phyloP scores from a whole-genome alignment of 2,113 vertebrate genomes.

The Accipiter cooperii region DNA sequence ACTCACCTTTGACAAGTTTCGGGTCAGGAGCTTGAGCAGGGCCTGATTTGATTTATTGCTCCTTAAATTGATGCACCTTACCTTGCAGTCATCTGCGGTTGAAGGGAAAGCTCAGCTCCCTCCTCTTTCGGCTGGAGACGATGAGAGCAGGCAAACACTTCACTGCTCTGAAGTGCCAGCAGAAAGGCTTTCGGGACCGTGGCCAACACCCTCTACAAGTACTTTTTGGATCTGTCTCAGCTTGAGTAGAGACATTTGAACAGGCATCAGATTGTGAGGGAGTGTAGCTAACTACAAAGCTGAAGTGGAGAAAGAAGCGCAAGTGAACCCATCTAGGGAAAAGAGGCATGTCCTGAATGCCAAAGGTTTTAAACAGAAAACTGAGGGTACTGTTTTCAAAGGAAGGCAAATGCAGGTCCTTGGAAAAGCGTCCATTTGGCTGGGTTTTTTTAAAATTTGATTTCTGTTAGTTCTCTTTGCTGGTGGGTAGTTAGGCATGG shows the following conservation, averaged over 20 bases:
- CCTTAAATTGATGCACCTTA: neutral
- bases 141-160: constrained; percentile 23
- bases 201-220: constrained; percentile 30
- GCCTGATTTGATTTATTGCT: neutral
- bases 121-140: neutral
- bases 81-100: neutral
- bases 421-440: neutral
- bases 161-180: neutral
- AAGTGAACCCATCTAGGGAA: neutral
- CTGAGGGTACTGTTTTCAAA: neutral
- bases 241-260: neutral
- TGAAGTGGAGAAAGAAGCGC: constrained; percentile 5
- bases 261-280: neutral
- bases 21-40: neutral
- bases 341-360: neutral
- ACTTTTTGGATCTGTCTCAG: neutral
- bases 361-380: neutral
- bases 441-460: rapidly evolving
- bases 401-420: neutral
- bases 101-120: neutral
- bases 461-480: neutral
- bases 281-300: neutral
- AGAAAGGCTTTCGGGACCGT: neutral
- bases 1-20: neutral
- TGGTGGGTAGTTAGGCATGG: neutral